Base-by-base conservation (phyloP, 2,113 vertebrate genomes). In the Corythornis vintsioides region DNA sequence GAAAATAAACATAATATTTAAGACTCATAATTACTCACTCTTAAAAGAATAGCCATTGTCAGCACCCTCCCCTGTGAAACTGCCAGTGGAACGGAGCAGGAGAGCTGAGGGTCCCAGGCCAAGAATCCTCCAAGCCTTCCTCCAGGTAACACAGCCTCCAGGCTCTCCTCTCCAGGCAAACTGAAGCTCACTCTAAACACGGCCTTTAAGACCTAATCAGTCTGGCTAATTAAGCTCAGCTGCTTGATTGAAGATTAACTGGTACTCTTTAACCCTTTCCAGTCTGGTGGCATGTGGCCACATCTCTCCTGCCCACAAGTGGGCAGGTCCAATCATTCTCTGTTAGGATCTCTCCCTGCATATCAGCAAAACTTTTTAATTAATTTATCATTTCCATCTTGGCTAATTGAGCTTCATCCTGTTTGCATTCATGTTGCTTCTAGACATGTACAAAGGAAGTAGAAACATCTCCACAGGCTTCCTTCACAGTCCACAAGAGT, bases 171-270 rank as follows among this genome's bases (percentile, higher is more conserved):
- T 70, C 38, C 19, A 72, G 22, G 7, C 48, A 75, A 72, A 31
- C 53, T 59, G 3, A 59, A 15, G 1, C 4, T 13, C 0, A 1
- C 0, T 52, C 28, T 63, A 28, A 7, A 25, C 52, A 40, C 28
- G 77, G 47, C 66, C n/a, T 16, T 52, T 31, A 70, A 14, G 3
- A 59, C 10, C 63, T 65, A 26, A 55, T 42, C 59, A 77, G 15
- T 42, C 74, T 53, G 45, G 20, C 29, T 83, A 83, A 86, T 70
- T 73, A 76, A 61, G 40, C 59, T 57, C 75, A 88, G 67, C 1
- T 70, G 26, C 21, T 28, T 48, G 21, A 19, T 1, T 86, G 35
- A 26, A 83, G 29, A 76, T n/a, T 53, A 43, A 6, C 4, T 65
- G 55, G 14, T 48, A 64, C 16, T 63, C 55, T 25, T 80, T 80